Evolutionary conservation across 2,797 vertebrate genomes (phyloP).

Genomic region (Myotis daubentonii): DNA sequence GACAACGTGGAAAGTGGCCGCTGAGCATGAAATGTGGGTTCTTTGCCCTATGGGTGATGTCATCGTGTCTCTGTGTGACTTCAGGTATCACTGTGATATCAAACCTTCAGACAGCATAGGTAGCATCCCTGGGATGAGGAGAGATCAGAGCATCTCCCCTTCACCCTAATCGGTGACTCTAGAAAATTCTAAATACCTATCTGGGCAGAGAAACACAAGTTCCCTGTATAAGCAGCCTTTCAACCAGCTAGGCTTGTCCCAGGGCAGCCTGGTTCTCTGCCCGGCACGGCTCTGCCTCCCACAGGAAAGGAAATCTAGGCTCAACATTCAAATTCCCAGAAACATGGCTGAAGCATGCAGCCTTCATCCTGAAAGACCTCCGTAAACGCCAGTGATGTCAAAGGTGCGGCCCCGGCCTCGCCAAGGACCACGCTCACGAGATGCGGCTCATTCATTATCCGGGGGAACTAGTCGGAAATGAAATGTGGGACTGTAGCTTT

Average conservation of each 20-base stretch:
- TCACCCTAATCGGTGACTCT: background rate
- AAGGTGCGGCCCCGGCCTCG: background rate
- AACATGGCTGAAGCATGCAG: background rate
- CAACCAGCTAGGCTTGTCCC: background rate
- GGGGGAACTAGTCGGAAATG: constrained; percentile 16
- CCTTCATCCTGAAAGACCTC: constrained; percentile 45
- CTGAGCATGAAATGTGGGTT: background rate
- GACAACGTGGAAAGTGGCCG: background rate
- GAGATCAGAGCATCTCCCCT: background rate
- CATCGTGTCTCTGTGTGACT: background rate
- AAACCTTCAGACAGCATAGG: background rate
- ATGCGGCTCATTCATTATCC: constrained; percentile 32
- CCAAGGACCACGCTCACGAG: constrained; percentile 24
- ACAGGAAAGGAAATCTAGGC: constrained; percentile 1
- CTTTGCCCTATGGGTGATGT: background rate
- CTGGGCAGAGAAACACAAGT: background rate
- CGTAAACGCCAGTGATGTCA: constrained; percentile 40
- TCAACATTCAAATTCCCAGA: constrained; percentile 19
- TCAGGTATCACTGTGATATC: background rate
- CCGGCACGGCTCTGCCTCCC: background rate
- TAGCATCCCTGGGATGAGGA: background rate
- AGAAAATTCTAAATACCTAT: background rate
- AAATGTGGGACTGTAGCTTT: constrained; percentile 44
- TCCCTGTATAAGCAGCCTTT: background rate
- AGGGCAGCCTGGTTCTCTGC: background rate